These are phyloP conservation scores for Papilio elwesi DNA, from an alignment of 2,888 invertebrate genomes.

Conservation along the genomic window DNA sequence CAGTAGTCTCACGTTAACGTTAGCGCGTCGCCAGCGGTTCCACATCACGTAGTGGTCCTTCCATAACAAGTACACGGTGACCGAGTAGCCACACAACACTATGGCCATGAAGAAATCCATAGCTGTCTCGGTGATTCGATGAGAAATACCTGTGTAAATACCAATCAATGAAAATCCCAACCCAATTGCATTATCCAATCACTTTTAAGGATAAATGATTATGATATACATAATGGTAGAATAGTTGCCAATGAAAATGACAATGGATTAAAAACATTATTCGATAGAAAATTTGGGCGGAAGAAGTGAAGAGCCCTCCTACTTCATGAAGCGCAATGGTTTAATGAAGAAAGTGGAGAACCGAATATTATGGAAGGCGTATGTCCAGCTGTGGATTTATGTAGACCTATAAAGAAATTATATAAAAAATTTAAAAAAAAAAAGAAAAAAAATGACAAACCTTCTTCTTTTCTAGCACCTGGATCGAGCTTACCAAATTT, in stretches of 20 bases:
- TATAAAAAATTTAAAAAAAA: conserved; percentile 42
- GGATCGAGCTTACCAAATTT: conserved; percentile 84
- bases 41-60: conserved; percentile 88
- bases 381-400: too few relatives aligned
- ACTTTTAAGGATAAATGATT: too few relatives aligned
- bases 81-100: conserved; percentile 85
- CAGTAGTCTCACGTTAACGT: conserved; percentile 86
- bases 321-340: too few relatives aligned
- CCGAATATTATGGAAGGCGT: too few relatives aligned
- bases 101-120: conserved; percentile 86
- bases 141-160: conserved; percentile 72
- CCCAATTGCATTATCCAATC: too few relatives aligned
- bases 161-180: too few relatives aligned
- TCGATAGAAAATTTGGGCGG: too few relatives aligned
- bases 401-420: background rate
- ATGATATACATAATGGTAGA: too few relatives aligned
- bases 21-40: conserved; percentile 87
- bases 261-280: too few relatives aligned
- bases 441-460: conserved; percentile 60
- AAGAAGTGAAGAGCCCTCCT: too few relatives aligned
- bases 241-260: too few relatives aligned
- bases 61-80: conserved; percentile 86
- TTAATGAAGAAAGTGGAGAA: too few relatives aligned
- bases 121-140: conserved; percentile 84
- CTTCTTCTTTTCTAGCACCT: conserved; percentile 74